These are phyloP conservation scores for Megaceryle torquata DNA, from an alignment of 2,113 vertebrate species.

Conservation along the genomic window DNA sequence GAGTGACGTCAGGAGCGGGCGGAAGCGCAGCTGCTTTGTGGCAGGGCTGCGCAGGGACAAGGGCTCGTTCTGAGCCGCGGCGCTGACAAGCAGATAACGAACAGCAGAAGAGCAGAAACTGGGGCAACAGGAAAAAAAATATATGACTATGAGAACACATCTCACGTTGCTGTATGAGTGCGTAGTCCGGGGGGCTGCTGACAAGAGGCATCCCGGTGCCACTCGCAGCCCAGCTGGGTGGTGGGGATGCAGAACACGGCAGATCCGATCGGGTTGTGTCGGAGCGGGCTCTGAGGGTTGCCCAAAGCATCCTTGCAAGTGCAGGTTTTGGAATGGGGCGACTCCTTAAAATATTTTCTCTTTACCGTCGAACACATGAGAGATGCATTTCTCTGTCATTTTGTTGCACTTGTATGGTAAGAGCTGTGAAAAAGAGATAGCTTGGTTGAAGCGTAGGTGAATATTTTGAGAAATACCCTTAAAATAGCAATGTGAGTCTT, in stretches of 20 bases:
- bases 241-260: conserved; percentile 68
- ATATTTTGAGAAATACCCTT: neutral
- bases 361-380: accelerated
- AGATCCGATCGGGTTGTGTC: conserved; percentile 63
- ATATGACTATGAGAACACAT: conserved; percentile 25
- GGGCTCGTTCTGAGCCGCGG: conserved; percentile 22
- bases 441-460: neutral
- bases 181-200: conserved; percentile 70
- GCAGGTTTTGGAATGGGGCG: accelerated
- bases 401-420: accelerated
- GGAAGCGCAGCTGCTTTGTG: neutral
- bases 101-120: conserved; percentile 56
- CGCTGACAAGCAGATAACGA: conserved; percentile 68
- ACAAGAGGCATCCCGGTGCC: conserved; percentile 72
- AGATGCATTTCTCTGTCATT: neutral
- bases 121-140: conserved; percentile 1
- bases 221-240: conserved; percentile 70
- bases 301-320: neutral
- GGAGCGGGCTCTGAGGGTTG: conserved; percentile 71
- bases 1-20: neutral
- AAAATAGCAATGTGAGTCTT: neutral
- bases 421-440: neutral
- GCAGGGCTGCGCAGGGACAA: conserved; percentile 17
- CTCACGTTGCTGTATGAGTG: conserved; percentile 58
- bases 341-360: neutral